Percentiles rank a stretch among this genome's conserved stretches.
phyloP scores from a whole-genome alignment of 2,113 vertebrate genomes.

The Odontophorus gujanensis region DNA sequence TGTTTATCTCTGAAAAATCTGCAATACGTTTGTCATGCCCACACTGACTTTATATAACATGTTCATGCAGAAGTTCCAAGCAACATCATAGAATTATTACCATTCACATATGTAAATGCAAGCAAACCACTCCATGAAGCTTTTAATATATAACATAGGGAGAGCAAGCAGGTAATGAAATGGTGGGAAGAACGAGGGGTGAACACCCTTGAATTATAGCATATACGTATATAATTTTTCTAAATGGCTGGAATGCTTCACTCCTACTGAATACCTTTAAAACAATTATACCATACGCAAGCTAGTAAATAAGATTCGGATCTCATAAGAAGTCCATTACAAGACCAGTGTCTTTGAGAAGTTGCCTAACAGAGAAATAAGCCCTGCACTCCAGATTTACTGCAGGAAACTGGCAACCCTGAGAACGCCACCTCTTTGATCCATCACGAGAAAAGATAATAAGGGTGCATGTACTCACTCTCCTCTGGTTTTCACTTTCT shows the following conservation, averaged over 20 bases:
- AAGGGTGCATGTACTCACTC: neutral
- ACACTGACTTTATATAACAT: conserved; percentile 42
- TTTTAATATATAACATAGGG: conserved; percentile 28
- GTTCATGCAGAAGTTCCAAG: conserved; percentile 52
- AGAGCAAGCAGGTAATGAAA: conserved; percentile 37
- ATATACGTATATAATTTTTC: neutral
- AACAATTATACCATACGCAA: neutral
- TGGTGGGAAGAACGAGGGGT: conserved; percentile 32
- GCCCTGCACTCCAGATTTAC: neutral
- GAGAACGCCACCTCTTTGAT: conserved; percentile 55
- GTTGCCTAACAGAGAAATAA: conserved; percentile 7
- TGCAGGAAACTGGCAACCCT: conserved; percentile 19
- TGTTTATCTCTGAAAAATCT: conserved; percentile 57
- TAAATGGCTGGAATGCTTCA: neutral
- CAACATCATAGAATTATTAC: conserved; percentile 50
- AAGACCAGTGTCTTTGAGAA: neutral
- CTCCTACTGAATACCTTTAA: conserved; percentile 8
- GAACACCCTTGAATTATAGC: conserved; percentile 48
- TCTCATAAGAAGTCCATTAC: conserved; percentile 1
- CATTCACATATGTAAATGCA: conserved; percentile 53
- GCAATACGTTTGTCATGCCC: conserved; percentile 32
- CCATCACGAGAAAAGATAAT: conserved; percentile 38
- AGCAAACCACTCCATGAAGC: conserved; percentile 25
- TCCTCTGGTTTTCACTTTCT: conserved; percentile 44
- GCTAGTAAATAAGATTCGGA: neutral